Base-by-base conservation (phyloP, 2,113 vertebrate species). In the Coptodon bakossiorum region DNA sequence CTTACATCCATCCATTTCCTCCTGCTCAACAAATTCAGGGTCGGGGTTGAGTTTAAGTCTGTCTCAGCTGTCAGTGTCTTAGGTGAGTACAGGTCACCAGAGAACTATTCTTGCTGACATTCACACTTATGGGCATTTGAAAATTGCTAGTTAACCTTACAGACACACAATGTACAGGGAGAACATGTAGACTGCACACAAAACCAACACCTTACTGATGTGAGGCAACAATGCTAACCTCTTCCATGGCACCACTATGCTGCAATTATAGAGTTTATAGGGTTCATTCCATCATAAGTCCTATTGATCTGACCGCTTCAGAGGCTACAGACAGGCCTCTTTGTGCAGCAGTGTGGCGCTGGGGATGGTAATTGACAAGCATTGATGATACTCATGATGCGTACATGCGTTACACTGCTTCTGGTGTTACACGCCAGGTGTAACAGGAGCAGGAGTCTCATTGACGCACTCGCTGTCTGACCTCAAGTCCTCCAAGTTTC, bases 401-500 rank as follows among this genome's bases (percentile, higher is more conserved):
- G 16, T 63, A 85, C 56, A 27, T 88, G 73, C 6, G 36, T 78
- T 78, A 78, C 17, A 19, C 45, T 31, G 73, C 73, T 83, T 85
- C 85, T 80, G 78, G 53, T 89, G 89, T 90, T 79, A 81, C 83
- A 24, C 68, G 81, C 50, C 73, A 19, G 90, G 71, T 87, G 91
- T 80, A 91, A 91, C 78, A 50, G 29, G 83, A 95, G 91, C 86
- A 12, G 29, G 40, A 81, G 88, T 85, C 83, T 82, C 82, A 38
- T 63, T 93, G 92, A 93, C 87, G 86, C 91, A 90, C 24, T 82
- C 6, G 9, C 17, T 50, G 22, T 50, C 89, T 86, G 90, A 90
- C 86, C 90, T 82, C 81, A 63, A 40, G 63, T 81, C 80, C 68
- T 90, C 78, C 56, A 86, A 91, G 84, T 94, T 94, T 92, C 93